These are phyloP conservation scores for Empidonax traillii DNA, from an alignment of 2,113 vertebrate species.

Conservation along the genomic window DNA sequence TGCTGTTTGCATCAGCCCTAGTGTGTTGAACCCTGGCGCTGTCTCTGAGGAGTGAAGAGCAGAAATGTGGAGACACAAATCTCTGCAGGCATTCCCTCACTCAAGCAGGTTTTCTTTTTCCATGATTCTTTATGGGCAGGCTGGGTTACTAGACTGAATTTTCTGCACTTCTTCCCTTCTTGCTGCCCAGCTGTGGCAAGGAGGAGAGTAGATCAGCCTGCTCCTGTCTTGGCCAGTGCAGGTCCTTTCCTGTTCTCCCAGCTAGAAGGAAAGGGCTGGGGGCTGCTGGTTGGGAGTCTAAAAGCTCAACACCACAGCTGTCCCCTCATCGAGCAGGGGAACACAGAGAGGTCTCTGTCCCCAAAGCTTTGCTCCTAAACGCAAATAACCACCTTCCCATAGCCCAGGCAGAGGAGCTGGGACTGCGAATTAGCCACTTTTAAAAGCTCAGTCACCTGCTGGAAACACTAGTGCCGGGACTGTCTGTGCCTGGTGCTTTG, in stretches of 20 bases:
- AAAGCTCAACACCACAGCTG: neutral
- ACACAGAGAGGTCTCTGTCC: fast-evolving
- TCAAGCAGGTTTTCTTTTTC: neutral
- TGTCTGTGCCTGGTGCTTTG: neutral
- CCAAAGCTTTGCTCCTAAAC: neutral
- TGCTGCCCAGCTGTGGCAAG: neutral
- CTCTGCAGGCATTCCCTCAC: neutral
- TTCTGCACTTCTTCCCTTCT: neutral
- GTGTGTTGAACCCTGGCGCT: neutral
- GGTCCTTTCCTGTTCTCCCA: neutral
- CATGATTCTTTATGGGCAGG: neutral
- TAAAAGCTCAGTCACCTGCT: neutral
- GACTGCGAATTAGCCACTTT: neutral
- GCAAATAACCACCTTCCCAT: fast-evolving
- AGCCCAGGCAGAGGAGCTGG: neutral
- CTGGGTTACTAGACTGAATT: neutral
- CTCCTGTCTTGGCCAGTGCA: neutral
- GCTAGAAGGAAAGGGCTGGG: neutral
- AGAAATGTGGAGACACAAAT: neutral
- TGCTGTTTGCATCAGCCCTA: neutral
- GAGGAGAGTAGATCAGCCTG: neutral
- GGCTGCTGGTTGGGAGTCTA: neutral
- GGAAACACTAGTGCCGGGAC: neutral
- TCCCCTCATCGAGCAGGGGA: fast-evolving
- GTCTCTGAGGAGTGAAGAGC: neutral